A percentile compares a stretch with the other conserved stretches of the same genome.
These are phyloP conservation scores for Gasteruption jaculator DNA, from an alignment of 2,888 invertebrate species.

Conservation along the genomic window DNA sequence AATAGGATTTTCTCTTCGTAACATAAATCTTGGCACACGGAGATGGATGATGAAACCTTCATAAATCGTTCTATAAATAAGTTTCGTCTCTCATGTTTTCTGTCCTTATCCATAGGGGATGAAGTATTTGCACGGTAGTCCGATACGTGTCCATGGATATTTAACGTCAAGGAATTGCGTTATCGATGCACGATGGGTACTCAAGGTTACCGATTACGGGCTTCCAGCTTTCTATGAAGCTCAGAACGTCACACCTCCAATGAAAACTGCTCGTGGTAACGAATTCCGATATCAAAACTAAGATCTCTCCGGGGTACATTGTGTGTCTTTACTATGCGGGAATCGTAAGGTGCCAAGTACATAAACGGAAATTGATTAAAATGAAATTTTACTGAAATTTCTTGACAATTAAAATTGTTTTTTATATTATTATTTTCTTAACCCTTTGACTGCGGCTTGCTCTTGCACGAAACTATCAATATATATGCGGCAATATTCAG, in stretches of 20 bases:
- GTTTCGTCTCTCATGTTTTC: not conserved
- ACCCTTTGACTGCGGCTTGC: not conserved
- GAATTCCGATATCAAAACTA: slow-evolving; percentile 12
- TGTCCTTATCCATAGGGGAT: slow-evolving; percentile 63
- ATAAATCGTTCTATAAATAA: too few relatives aligned
- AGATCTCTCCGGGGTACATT: too few relatives aligned
- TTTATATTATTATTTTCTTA: not conserved
- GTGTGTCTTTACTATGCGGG: too few relatives aligned
- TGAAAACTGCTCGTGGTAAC: slow-evolving; percentile 67
- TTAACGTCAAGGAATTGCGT: slow-evolving; percentile 88
- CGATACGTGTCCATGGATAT: slow-evolving; percentile 80
- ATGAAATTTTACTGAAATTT: too few relatives aligned
- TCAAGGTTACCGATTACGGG: slow-evolving; percentile 91
- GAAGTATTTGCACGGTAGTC: slow-evolving; percentile 82
- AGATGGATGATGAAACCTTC: too few relatives aligned
- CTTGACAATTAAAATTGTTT: not conserved
- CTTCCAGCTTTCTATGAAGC: slow-evolving; percentile 71
- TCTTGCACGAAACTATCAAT: too few relatives aligned
- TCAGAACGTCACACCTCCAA: slow-evolving; percentile 64
- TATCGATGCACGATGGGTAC: slow-evolving; percentile 93
- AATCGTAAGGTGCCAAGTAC: too few relatives aligned
- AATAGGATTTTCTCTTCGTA: too few relatives aligned
- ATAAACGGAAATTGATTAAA: too few relatives aligned
- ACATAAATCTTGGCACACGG: too few relatives aligned
- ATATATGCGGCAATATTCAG: too few relatives aligned